These are phyloP conservation scores for Danaus melanippus DNA, from an alignment of 1,140 invertebrate species.

Conservation along the genomic window DNA sequence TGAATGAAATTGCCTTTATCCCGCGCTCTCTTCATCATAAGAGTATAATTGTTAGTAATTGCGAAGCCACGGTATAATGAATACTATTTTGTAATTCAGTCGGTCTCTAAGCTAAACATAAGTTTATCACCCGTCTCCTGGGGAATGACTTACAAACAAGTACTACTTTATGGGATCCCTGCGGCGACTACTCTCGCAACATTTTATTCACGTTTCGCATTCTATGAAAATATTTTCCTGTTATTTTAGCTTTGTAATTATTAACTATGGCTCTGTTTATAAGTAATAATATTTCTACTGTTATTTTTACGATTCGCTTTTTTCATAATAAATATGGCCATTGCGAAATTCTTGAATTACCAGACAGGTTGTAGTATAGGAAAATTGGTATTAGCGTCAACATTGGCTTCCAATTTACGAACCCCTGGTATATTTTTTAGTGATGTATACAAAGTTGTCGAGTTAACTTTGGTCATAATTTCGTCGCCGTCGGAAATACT, in stretches of 20 bases:
- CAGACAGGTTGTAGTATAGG: too few relatives aligned
- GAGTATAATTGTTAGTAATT: too few relatives aligned
- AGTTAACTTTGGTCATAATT: conserved; percentile 49
- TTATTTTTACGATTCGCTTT: too few relatives aligned
- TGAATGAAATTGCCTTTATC: too few relatives aligned
- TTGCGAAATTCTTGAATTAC: too few relatives aligned
- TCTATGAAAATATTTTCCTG: conserved; percentile 11
- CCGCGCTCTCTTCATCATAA: too few relatives aligned
- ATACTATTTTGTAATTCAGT: too few relatives aligned
- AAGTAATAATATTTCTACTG: too few relatives aligned
- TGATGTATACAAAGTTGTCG: conserved; percentile 24
- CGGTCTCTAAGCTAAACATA: conserved; percentile 2
- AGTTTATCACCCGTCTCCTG: conserved; percentile 16
- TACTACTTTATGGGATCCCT: conserved; percentile 20
- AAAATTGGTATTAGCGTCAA: too few relatives aligned
- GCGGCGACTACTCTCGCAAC: conserved; percentile 13
- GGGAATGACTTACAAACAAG: conserved; percentile 21
- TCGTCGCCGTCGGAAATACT: conserved; percentile 38
- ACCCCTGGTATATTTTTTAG: conserved; percentile 39
- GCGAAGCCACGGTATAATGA: too few relatives aligned
- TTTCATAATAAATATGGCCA: too few relatives aligned
- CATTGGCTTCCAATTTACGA: conserved; percentile 29
- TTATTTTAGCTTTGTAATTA: conserved; percentile 5
- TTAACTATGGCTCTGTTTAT: neutral
- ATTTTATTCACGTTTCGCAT: conserved; percentile 18